These are phyloP conservation scores for Pampusana beccarii DNA, from an alignment of 2,113 vertebrate species.

Conservation along the genomic window DNA sequence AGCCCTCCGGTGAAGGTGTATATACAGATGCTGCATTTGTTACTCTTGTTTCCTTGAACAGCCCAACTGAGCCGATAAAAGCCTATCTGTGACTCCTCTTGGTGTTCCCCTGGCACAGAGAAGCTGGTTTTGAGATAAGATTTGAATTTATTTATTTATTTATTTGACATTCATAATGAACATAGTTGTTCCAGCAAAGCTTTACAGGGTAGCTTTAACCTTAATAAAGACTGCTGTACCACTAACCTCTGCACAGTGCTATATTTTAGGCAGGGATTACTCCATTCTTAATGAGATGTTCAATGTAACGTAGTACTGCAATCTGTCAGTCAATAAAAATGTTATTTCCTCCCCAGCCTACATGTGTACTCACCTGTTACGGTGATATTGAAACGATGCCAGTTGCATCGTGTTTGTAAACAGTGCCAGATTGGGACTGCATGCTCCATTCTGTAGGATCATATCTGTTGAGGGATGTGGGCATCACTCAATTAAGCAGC, in stretches of 20 bases:
- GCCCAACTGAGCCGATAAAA: background rate
- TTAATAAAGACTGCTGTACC: background rate
- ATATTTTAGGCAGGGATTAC: background rate
- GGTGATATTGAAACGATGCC: background rate
- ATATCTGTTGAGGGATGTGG: background rate
- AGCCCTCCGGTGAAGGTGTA: background rate
- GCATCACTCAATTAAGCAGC: background rate
- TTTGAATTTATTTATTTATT: background rate
- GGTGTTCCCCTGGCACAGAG: background rate
- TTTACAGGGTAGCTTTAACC: background rate
- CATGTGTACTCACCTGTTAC: background rate
- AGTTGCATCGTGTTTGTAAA: background rate
- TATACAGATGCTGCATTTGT: background rate
- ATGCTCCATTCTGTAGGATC: background rate
- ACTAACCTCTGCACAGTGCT: background rate
- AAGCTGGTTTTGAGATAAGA: background rate
- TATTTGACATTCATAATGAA: background rate
- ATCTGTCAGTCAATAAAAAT: background rate
- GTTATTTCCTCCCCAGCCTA: background rate
- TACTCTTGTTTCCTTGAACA: background rate
- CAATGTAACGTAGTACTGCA: background rate
- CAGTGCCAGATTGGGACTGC: constrained; percentile 20
- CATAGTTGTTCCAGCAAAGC: background rate
- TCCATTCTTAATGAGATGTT: background rate
- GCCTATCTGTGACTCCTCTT: background rate